Evolutionary conservation across 2,888 invertebrate genomes (phyloP), one percentile per base, ranked within the genome.

Genomic region (Pandemis cinnamomeana): DNA sequence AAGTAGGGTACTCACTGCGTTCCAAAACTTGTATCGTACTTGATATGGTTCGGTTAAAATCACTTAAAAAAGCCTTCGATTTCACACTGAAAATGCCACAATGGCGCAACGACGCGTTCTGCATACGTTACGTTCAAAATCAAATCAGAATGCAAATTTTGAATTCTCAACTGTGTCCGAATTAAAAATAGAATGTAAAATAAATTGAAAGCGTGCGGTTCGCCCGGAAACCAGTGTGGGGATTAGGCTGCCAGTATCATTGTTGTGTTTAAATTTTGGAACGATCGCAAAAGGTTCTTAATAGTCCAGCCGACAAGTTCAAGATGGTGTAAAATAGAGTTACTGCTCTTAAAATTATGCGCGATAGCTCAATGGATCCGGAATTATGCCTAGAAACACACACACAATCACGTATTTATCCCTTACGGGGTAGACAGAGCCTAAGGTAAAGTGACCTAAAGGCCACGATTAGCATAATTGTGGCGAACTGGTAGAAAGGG

Each of bases 161-260:
- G 66, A 46, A 41, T 58, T 66, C 66, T 66, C 64, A 60, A 58
- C 55, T 64, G 64, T 48, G 51, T 42, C 10, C 20, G 48, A 67
- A 60, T 71, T 61, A 71, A 67, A 69, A 71, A 71, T 67, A 51
- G 71, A 71, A 71, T 20, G 58, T n/a, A 48, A 67, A 58, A 71
- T 60, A 60, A 67, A 63, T 63, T 66, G 41, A 60, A 20, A 36
- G 20, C 51, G 60, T 61, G 69, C 60, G 71, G 66, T 67, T 48
- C 60, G 48, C 55, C 42, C 48, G 64, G 42, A 10, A 48, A 46
- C 46, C 46, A 46, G 71, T 51, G 48, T 41, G 20, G 66, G 20
- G 46, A 41, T 66, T 66, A n/a, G 55, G 2, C 20, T 8, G 55
- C 7, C 46, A 46, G 20, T 36, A 36, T 36, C 4, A 2, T 36